Evolutionary conservation across 2,113 vertebrate species (phyloP), one percentile per base, ranked within the genome.

Genomic region (Alectura lathami): DNA sequence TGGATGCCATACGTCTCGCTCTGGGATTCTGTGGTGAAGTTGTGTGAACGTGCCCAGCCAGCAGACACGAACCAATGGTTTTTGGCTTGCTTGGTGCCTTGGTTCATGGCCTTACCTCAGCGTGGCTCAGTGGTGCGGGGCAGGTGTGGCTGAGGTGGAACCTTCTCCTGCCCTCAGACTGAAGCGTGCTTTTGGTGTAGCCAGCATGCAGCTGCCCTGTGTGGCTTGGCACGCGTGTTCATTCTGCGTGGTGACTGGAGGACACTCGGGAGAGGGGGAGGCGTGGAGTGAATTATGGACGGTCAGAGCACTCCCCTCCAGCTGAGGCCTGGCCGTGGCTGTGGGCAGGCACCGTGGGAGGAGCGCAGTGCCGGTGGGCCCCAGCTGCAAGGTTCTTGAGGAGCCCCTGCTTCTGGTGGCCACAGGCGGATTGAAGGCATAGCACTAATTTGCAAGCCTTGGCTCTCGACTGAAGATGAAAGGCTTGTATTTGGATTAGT

Each of bases 141-240:
- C n/a, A n/a, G n/a, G n/a, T n/a, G n/a, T n/a, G 36, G 5, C 24
- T 0, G 0, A 0, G 38, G 11, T 27, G n/a, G 57, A 11, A 17
- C 8, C 20, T 38, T 43, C 78, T 62, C 9, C 34, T 51, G 57
- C 48, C 53, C 3, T 0, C 6, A n/a, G 63, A 7, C 45, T 32
- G 48, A 20, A 0, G 5, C 2, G 10, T 7, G 0, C 15, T 26
- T 56, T 20, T 43, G 9, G 2, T 8, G 3, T 26, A 42, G 53
- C 68, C 62, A 16, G 2, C 26, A 32, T 32, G 8, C 36, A 17
- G 57, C 80, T 30, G 59, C 23, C 53, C 26, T 9, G 11, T 6
- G 53, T 27, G 36, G 16, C 3, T 26, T 0, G 1, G 3, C 0
- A 3, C 4, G 24, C 3, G 6, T 5, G 6, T 13, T 40, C 53